A percentile compares a stretch with the other conserved stretches of the same genome.
Evolutionary conservation across 1,140 invertebrate genomes (phyloP).

Genomic region (Dinothrombium tinctorium): DNA sequence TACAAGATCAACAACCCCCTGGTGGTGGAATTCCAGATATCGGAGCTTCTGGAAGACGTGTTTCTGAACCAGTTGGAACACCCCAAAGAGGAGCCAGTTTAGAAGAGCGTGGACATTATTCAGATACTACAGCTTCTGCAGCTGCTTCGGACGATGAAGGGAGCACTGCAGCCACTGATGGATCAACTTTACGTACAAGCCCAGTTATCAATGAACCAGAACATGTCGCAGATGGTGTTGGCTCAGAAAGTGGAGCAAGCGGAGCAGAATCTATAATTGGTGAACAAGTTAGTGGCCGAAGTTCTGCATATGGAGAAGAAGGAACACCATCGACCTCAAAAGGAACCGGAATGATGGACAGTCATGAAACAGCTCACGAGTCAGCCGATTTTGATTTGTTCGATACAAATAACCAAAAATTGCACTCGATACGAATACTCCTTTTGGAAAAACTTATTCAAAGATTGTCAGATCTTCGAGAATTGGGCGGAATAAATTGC

Average conservation of each 20-base stretch:
- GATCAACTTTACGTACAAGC: conserved; percentile 64
- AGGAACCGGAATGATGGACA: conserved; percentile 3
- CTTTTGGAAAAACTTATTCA: conserved; percentile 37
- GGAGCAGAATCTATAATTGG: conserved; percentile 71
- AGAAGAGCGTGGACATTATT: conserved; percentile 31
- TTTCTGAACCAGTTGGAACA: background rate
- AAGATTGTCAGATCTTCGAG: conserved; percentile 33
- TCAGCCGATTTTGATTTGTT: background rate
- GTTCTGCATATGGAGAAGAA: conserved; percentile 57
- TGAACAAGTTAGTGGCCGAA: conserved; percentile 46
- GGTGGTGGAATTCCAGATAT: conserved; percentile 1
- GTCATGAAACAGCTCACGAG: background rate
- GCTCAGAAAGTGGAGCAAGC: conserved; percentile 29
- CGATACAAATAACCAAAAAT: conserved; percentile 14
- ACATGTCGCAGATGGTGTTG: background rate
- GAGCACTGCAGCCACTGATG: conserved; percentile 76
- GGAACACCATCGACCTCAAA: conserved; percentile 24
- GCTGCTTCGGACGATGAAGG: conserved; percentile 77
- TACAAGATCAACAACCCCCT: conserved; percentile 33
- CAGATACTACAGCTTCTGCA: conserved; percentile 53
- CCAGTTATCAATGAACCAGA: conserved; percentile 34
- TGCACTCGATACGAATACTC: conserved; percentile 38
- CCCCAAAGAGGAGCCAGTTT: background rate
- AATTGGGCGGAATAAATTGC: conserved; percentile 46
- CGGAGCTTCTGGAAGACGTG: conserved; percentile 2